A percentile compares a stretch with the other conserved stretches of the same genome.
phyloP scores from a whole-genome alignment of 2,888 invertebrate species.

The Elysia crispata region DNA sequence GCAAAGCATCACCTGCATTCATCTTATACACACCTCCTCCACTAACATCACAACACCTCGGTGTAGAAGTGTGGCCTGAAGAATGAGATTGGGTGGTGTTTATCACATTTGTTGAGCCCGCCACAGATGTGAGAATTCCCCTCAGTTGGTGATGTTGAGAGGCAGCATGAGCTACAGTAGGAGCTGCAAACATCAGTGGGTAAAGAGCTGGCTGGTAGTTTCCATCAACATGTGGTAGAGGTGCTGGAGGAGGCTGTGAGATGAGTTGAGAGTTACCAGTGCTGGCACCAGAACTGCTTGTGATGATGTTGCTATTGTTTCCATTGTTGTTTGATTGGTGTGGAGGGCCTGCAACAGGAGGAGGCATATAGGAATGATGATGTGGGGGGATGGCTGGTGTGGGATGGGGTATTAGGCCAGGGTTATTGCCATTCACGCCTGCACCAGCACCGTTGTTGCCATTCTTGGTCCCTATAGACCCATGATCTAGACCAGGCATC shows the following conservation, averaged over 20 bases:
- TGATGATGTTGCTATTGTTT: too few relatives aligned
- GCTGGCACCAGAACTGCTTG: too few relatives aligned
- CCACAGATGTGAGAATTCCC: slow-evolving; percentile 29
- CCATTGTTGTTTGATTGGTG: slow-evolving; percentile 28
- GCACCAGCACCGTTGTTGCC: slow-evolving; percentile 33
- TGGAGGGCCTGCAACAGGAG: slow-evolving; percentile 22
- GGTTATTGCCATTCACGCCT: too few relatives aligned
- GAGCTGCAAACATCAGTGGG: not conserved
- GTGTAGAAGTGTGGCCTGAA: slow-evolving; percentile 10
- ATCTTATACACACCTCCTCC: too few relatives aligned
- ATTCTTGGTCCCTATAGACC: slow-evolving; percentile 10
- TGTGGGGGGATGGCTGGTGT: slow-evolving; percentile 1
- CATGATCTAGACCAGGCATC: slow-evolving; percentile 60
- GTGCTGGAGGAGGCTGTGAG: slow-evolving; percentile 46
- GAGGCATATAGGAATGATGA: slow-evolving; percentile 27
- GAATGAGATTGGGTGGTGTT: slow-evolving; percentile 37
- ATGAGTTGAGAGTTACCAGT: slow-evolving; percentile 11
- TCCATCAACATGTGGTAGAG: slow-evolving; percentile 44
- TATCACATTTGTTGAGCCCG: slow-evolving; percentile 36
- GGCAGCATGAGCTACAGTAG: not conserved
- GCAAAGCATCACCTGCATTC: too few relatives aligned
- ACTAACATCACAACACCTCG: too few relatives aligned
- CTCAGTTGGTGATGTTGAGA: not conserved
- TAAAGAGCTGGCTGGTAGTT: slow-evolving; percentile 39
- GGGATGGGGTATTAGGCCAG: slow-evolving; percentile 6